These are phyloP conservation scores for Noctua comes DNA, from an alignment of 2,888 invertebrate species.

Conservation along the genomic window DNA sequence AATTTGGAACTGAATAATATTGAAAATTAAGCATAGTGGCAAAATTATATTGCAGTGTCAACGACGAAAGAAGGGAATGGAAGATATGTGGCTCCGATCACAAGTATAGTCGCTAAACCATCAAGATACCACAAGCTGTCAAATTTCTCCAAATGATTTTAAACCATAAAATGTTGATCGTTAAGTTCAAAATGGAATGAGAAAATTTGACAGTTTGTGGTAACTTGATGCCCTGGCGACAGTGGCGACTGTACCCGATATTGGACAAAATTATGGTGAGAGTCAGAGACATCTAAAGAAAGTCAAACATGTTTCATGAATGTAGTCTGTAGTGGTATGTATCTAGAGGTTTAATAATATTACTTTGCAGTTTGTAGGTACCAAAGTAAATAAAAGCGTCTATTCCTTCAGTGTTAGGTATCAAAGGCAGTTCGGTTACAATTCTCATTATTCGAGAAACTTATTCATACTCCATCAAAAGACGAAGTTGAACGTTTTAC, in stretches of 20 bases:
- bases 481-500: slow-evolving; percentile 60
- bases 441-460: slow-evolving; percentile 57
- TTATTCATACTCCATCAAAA: slow-evolving; percentile 63
- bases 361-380: neutral
- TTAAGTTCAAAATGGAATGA: too few relatives aligned
- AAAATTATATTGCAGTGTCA: neutral
- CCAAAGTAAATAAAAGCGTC: neutral
- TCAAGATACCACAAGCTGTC: too few relatives aligned
- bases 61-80: neutral
- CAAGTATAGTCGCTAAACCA: neutral
- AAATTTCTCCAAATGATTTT: too few relatives aligned
- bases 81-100: neutral
- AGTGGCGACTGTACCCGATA: too few relatives aligned
- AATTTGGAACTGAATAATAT: neutral
- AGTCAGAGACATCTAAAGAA: neutral
- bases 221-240: too few relatives aligned
- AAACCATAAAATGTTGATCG: too few relatives aligned
- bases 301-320: too few relatives aligned
- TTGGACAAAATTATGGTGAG: neutral
- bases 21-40: neutral
- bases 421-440: slow-evolving; percentile 46
- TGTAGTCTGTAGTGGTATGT: too few relatives aligned
- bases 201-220: too few relatives aligned
- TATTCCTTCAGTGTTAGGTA: slow-evolving; percentile 25
- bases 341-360: too few relatives aligned